Base-by-base conservation (phyloP, 2,797 vertebrate species). In the Thripadectes ignobilis region DNA sequence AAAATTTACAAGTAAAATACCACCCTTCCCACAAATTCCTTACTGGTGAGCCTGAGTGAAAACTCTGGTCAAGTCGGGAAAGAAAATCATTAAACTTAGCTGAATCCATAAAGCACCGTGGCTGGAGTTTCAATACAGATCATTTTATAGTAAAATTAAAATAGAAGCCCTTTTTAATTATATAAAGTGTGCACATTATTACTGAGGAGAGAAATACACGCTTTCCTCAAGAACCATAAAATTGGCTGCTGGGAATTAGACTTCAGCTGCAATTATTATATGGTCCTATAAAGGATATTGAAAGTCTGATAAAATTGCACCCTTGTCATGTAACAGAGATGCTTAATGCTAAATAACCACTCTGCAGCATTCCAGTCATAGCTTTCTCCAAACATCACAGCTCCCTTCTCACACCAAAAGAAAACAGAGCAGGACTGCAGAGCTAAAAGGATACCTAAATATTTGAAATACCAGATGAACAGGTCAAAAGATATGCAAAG, bases 141-240 rank as follows among this genome's bases (percentile, higher is more conserved):
- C 68, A 94, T 76, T 97, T 96, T 88, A 91, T 73, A 85, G 86
- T 75, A 90, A 96, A 96, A 95, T 96, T 95, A 96, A 97, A 97
- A 96, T 93, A 96, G 93, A 93, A 96, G 89, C 73, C 82, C 92
- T 97, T 95, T 96, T 96, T 96, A 96, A 96, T 96, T 96, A 92
- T 91, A 96, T 89, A 92, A 97, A 95, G 89, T 74, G 85, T 82
- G 92, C 88, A 86, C 69, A 59, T 95, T 93, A 96, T 97, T 96
- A 95, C 90, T 48, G 66, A 88, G 71, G 81, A 96, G 92, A 95
- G 93, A 90, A 95, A 91, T 84, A 89, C 81, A 92, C 9, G 52
- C 91, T 68, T 96, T 96, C 82, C 93, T 95, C 82, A 79, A 95
- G 93, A 96, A 92, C 85, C 88, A 95, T 96, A 95, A 96, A 95